Evolutionary conservation across 2,797 vertebrate genomes (phyloP).

Genomic region (Anguilla pacifica): DNA sequence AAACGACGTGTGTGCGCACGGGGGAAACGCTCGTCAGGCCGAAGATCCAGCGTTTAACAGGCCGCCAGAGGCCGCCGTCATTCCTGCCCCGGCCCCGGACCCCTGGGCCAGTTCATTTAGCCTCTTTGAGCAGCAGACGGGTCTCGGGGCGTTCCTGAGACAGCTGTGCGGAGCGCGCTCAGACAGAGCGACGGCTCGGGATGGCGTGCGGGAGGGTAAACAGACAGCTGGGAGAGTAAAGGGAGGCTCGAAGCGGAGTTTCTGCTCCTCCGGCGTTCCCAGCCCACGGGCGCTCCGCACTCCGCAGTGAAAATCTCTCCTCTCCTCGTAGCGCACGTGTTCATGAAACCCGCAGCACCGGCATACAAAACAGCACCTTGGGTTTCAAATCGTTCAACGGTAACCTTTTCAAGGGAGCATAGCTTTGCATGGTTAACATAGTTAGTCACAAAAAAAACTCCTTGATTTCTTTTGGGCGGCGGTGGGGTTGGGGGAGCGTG

Average conservation of each 20-base stretch:
- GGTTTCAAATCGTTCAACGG: neutral
- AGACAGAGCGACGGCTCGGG: slow-evolving; percentile 46
- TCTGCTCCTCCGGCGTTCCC: slow-evolving; percentile 34
- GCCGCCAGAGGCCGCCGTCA: slow-evolving; percentile 43
- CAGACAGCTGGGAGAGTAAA: slow-evolving; percentile 57
- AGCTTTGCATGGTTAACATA: too few relatives aligned
- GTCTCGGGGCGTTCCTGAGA: slow-evolving; percentile 52
- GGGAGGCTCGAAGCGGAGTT: slow-evolving; percentile 49
- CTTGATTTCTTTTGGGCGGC: neutral
- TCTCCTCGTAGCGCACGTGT: too few relatives aligned
- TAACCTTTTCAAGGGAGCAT: neutral
- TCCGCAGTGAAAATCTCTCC: too few relatives aligned
- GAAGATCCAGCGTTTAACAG: slow-evolving; percentile 40
- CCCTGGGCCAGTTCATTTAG: slow-evolving; percentile 46
- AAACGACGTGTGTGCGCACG: slow-evolving; percentile 25
- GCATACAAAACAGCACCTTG: neutral
- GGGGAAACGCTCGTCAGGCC: slow-evolving; percentile 36
- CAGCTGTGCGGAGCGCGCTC: slow-evolving; percentile 51
- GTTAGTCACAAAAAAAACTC: neutral
- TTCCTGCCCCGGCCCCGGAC: slow-evolving; percentile 40
- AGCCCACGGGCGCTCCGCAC: slow-evolving; percentile 25
- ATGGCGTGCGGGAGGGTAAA: slow-evolving; percentile 58
- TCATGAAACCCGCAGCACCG: too few relatives aligned
- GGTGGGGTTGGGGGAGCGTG: neutral
- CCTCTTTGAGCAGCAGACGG: slow-evolving; percentile 49